Percentiles rank a stretch among this genome's conserved stretches.
These are phyloP conservation scores for Xestoiulus laeticollis DNA, from an alignment of 2,888 invertebrate genomes.

Conservation along the genomic window DNA sequence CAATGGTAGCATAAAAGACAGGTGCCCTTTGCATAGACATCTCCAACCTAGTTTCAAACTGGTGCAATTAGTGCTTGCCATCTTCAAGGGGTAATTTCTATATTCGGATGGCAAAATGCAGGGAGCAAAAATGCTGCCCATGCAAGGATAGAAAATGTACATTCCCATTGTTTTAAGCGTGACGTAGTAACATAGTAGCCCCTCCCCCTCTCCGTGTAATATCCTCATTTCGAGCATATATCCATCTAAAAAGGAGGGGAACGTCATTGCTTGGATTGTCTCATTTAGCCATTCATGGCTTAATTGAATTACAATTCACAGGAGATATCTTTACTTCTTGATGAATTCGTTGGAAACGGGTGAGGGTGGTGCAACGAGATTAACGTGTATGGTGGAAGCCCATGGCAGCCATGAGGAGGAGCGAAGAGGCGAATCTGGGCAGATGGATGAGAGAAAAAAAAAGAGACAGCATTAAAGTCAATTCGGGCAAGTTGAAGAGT, in stretches of 20 bases:
- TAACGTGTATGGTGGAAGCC: constrained; percentile 29
- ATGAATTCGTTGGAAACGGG: constrained; percentile 50
- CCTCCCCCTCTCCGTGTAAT: constrained; percentile 32
- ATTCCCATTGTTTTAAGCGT: background rate
- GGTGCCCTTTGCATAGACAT: too few relatives aligned
- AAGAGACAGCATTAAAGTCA: constrained; percentile 40
- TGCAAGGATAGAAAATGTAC: background rate
- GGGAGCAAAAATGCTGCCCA: background rate
- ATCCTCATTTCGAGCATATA: background rate
- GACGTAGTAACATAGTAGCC: background rate
- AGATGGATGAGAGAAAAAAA: constrained; percentile 44
- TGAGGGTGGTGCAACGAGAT: constrained; percentile 44
- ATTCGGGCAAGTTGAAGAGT: constrained; percentile 44
- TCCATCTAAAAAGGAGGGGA: constrained; percentile 42
- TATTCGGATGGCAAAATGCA: background rate
- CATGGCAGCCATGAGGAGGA: constrained; percentile 43
- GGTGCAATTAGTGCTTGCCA: background rate
- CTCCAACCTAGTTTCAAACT: background rate
- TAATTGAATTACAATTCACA: constrained; percentile 56
- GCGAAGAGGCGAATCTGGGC: constrained; percentile 46
- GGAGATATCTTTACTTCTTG: constrained; percentile 51
- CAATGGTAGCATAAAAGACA: background rate
- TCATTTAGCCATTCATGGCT: constrained; percentile 55
- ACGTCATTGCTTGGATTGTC: constrained; percentile 50
- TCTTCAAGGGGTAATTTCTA: background rate